A percentile compares a stretch with the other conserved stretches of the same genome.
Evolutionary conservation across 2,113 vertebrate genomes (phyloP).

Genomic region (Turnix velox): DNA sequence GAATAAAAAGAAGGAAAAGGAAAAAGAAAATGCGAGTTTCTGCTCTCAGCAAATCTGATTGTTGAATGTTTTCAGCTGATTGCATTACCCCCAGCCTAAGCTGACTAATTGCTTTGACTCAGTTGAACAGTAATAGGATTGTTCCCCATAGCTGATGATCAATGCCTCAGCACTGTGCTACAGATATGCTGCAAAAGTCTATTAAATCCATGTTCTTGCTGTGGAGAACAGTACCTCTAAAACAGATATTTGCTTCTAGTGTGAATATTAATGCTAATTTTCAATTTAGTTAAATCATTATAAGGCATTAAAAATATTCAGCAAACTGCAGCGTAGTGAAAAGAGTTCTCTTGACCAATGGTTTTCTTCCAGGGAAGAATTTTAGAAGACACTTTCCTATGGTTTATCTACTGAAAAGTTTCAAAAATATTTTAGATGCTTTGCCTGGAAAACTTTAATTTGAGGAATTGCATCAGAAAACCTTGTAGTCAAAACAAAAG

Average conservation of each 20-base stretch:
- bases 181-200: slow-evolving; percentile 15
- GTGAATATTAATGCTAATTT: neutral
- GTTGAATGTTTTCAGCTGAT: slow-evolving; percentile 15
- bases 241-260: neutral
- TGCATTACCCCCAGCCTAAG: slow-evolving; percentile 11
- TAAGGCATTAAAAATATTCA: neutral
- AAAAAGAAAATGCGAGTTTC: neutral
- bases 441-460: neutral
- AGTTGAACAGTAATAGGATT: slow-evolving; percentile 31
- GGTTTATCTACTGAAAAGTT: neutral
- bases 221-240: neutral
- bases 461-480: neutral
- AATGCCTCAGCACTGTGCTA: neutral
- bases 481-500: neutral
- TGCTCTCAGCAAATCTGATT: neutral
- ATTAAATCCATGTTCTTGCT: slow-evolving; percentile 16
- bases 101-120: slow-evolving; percentile 13
- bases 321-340: neutral
- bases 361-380: neutral
- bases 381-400: neutral
- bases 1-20: neutral
- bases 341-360: too few species aligned
- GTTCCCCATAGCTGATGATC: slow-evolving; percentile 26
- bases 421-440: neutral
- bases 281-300: neutral